Percentiles rank a stretch among this genome's conserved stretches.
These are phyloP conservation scores for Chelonia mydas DNA, from an alignment of 2,797 vertebrate species.

Conservation along the genomic window DNA sequence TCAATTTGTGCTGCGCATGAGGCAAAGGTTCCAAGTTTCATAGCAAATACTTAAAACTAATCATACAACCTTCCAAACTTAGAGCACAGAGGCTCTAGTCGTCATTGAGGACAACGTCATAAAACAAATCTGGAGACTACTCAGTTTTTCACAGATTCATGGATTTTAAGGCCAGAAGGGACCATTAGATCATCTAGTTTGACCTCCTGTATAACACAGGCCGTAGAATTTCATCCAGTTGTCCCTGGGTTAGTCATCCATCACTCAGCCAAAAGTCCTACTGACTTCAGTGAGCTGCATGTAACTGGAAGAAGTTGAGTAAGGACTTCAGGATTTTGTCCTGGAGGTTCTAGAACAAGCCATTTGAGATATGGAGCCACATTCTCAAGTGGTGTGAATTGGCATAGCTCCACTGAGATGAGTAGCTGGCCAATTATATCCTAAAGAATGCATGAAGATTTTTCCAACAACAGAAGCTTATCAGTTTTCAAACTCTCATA, in stretches of 20 bases:
- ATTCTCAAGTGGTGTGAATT: background rate
- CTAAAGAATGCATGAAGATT: background rate
- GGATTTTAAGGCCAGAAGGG: background rate
- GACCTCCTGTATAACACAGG: background rate
- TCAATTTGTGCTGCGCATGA: accelerated
- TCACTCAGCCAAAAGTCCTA: background rate
- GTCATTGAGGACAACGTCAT: accelerated
- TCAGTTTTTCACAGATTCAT: background rate
- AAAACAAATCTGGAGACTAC: background rate
- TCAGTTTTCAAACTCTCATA: background rate
- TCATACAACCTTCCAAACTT: background rate
- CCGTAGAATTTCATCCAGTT: background rate
- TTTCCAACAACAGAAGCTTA: background rate
- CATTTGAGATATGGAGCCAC: accelerated
- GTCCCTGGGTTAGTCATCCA: background rate
- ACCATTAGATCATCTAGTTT: background rate
- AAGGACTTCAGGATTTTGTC: background rate
- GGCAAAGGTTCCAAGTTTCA: background rate
- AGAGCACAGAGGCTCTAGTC: background rate
- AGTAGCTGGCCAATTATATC: background rate
- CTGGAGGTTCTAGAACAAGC: background rate
- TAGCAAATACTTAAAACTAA: background rate
- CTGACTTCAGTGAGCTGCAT: background rate
- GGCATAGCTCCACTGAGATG: background rate
- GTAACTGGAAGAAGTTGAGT: background rate